Evolutionary conservation across 2,888 invertebrate species (phyloP).

Genomic region (Phorcus lineatus): DNA sequence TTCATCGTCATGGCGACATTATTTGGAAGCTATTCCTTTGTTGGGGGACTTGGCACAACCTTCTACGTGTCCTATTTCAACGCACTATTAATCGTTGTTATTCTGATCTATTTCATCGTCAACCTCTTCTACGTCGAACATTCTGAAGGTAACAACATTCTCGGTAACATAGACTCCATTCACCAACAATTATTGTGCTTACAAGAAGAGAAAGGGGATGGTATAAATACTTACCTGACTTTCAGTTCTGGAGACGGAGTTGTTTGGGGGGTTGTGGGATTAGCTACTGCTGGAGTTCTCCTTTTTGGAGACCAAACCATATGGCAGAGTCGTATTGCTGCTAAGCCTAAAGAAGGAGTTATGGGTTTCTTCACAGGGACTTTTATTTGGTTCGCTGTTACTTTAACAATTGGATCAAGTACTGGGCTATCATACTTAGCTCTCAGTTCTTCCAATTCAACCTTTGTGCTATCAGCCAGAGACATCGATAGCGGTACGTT

Average conservation of each 20-base stretch:
- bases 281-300: slow-evolving; percentile 56
- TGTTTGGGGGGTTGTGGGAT: slow-evolving; percentile 56
- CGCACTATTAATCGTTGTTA: slow-evolving; percentile 57
- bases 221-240: slow-evolving; percentile 56
- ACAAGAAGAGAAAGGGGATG: slow-evolving; percentile 53
- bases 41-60: slow-evolving; percentile 68
- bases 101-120: slow-evolving; percentile 55
- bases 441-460: slow-evolving; percentile 46
- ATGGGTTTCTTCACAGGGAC: slow-evolving; percentile 69
- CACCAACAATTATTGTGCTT: slow-evolving; percentile 54
- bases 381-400: slow-evolving; percentile 72
- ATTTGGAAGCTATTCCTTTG: slow-evolving; percentile 65
- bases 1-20: slow-evolving; percentile 64
- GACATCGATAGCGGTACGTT: slow-evolving; percentile 58
- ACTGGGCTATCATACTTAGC: slow-evolving; percentile 68
- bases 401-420: slow-evolving; percentile 67
- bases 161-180: slow-evolving; percentile 49
- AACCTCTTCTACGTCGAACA: slow-evolving; percentile 51
- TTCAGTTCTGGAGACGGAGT: slow-evolving; percentile 60
- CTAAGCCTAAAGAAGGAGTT: slow-evolving; percentile 69
- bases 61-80: slow-evolving; percentile 73
- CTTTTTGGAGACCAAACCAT: slow-evolving; percentile 68
- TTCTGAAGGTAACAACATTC: slow-evolving; percentile 34
- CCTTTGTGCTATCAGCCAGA: slow-evolving; percentile 39
- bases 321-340: slow-evolving; percentile 72